Conservation (phyloP, 2,797 vertebrate species). For the Poecile montanus region DNA sequence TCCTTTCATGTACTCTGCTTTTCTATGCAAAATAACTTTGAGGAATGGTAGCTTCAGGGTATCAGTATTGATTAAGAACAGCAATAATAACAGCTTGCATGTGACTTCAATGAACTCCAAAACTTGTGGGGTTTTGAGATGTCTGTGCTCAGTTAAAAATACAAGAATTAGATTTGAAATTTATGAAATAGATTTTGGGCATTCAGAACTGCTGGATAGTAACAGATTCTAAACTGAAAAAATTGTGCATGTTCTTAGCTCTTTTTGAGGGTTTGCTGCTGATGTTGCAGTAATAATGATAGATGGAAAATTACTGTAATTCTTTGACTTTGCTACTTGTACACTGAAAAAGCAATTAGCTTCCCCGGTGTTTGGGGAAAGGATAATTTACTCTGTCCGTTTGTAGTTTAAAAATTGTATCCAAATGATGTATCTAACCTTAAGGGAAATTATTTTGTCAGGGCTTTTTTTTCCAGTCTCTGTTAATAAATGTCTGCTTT, state of each 20-base stretch:
- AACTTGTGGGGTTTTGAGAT: background rate
- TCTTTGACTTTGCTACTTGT: background rate
- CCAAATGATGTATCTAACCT: background rate
- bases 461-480: accelerated
- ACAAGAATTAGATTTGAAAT: background rate
- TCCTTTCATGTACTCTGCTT: background rate
- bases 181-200: background rate
- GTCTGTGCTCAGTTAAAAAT: background rate
- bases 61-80: background rate
- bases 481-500: background rate
- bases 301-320: background rate
- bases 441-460: background rate
- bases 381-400: background rate
- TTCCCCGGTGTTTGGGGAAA: background rate
- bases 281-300: background rate
- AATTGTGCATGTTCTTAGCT: background rate
- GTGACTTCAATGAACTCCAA: background rate
- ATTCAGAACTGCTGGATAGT: background rate
- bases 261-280: background rate
- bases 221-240: background rate
- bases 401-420: background rate
- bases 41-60: background rate
- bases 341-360: background rate
- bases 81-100: background rate
- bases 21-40: background rate